Base-by-base conservation (phyloP, 2,888 invertebrate species). In the Diaperis boleti region DNA sequence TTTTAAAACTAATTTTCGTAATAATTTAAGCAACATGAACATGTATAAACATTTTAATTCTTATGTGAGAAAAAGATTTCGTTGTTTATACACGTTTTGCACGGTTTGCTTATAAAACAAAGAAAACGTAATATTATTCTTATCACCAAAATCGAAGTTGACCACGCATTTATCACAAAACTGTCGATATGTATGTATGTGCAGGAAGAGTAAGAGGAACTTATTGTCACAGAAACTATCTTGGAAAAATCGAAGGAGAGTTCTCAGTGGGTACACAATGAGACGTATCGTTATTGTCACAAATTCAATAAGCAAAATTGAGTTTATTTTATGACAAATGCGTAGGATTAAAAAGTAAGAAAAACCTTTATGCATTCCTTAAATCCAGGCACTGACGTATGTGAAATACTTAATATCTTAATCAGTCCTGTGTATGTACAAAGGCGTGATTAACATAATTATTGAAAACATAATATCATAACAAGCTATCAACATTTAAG, bases 321-420 rank as follows among this genome's bases (percentile, higher is more conserved):
- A 39, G 15, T 39, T 39, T n/a, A 42, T 60, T 61, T 59, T 45
- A 35, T 62, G 42, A 44, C 49, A 63, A 59, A 52, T 45, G 44
- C 63, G 45, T 56, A 13, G 15, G 15, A 55, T 44, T 13, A 35
- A 54, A 55, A 52, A 17, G 37, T 54, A 59, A 13, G 35, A 56
- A 50, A 37, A 49, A 54, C 41, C 42, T 54, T 61, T 66, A 69
- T 66, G 68, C 68, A 71, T 69, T 68, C 67, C 70, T 65, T 72
- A 69, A 72, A 71, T 75, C 73, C 77, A 78, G 78, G 77, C 78
- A 78, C 78, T 78, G 78, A 77, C 71, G 76, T 73, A 75, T 77
- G 71, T 75, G 72, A 74, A 74, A 72, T 72, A 71, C 72, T 67
- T 72, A 61, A 45, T 54, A 39, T 47, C 64, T 62, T 68, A 62